Evolutionary conservation across 2,888 invertebrate species (phyloP), one percentile per base, ranked within the genome.

Genomic region (Andrena trimmerana): DNA sequence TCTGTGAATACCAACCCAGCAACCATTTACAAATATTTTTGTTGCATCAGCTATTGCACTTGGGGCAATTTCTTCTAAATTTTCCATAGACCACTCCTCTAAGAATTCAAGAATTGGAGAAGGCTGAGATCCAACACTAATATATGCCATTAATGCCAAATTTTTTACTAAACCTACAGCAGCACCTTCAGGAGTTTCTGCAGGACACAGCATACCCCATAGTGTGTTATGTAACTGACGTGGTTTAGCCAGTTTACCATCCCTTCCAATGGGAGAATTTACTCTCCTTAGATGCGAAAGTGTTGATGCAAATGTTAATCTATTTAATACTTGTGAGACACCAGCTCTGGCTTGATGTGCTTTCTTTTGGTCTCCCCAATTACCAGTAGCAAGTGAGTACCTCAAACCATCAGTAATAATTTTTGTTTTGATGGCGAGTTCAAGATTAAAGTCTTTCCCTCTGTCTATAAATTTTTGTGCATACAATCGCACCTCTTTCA

Each of bases 41-140:
- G 99, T 99, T 0, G 99, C 99, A 95, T 99, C 99, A 13, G 98
- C 98, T 92, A 99, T 99, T 1, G 99, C 99, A 24, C 99, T 99
- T 0, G 99, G 99, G 0, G 99, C 99, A 86, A 99, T 99, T 96
- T 99, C 99, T 95, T 99, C 99, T 86, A 99, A 95, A 94, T 99
- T 99, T 95, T 99, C 99, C 99, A 99, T 99, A 68, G 99, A 99
- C 99, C 99, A 99, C 94, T 99, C 99, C 93, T 99, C 99, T 96
- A 99, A 99, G 95, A 99, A 99, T 96, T 99, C 99, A 73, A 99
- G 95, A 95, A 99, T 99, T 0, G 99, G 99, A 10, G 99, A 99
- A 0, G 99, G 99, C 94, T 99, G 99, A 66, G 99, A 99, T 85
- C 99, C 99, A 71, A 99, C 99, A 87, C 99, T 99, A 90, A 99